phyloP scores from a whole-genome alignment of 2,113 vertebrate genomes.

The Poeciliopsis occidentalis region DNA sequence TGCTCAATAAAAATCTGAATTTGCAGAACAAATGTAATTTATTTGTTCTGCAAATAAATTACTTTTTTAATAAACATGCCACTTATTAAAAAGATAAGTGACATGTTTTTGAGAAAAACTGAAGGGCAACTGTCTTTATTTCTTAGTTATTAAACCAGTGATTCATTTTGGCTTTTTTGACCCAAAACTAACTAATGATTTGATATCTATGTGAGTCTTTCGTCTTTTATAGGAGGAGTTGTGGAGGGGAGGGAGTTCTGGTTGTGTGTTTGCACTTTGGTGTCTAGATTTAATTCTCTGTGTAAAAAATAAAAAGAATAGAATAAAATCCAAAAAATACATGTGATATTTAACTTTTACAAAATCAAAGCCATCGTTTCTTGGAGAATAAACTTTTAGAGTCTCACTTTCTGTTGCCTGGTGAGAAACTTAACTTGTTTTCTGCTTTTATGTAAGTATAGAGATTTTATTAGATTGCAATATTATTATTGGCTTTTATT shows the following conservation, averaged over 20 bases:
- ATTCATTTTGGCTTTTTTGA: no score
- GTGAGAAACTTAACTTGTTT: neutral
- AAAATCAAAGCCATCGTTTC: neutral
- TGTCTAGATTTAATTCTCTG: neutral
- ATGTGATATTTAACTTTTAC: neutral
- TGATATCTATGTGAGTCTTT: neutral
- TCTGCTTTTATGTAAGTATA: neutral
- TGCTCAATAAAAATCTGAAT: neutral
- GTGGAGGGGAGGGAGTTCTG: no score
- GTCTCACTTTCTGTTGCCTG: neutral
- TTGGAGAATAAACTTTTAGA: neutral
- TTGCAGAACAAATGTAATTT: neutral
- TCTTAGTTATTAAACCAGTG: neutral
- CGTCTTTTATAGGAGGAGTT: neutral
- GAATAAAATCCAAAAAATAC: neutral
- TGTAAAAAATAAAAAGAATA: no score
- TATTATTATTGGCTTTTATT: neutral
- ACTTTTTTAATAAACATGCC: no score
- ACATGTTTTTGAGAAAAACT: neutral
- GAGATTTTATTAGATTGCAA: neutral
- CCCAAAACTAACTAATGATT: no score
- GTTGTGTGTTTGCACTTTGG: neutral
- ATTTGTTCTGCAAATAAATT: neutral
- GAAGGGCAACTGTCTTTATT: neutral
- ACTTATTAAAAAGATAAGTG: no score